phyloP scores from a whole-genome alignment of 2,888 invertebrate species.

The Hemistola chrysoprasaria region DNA sequence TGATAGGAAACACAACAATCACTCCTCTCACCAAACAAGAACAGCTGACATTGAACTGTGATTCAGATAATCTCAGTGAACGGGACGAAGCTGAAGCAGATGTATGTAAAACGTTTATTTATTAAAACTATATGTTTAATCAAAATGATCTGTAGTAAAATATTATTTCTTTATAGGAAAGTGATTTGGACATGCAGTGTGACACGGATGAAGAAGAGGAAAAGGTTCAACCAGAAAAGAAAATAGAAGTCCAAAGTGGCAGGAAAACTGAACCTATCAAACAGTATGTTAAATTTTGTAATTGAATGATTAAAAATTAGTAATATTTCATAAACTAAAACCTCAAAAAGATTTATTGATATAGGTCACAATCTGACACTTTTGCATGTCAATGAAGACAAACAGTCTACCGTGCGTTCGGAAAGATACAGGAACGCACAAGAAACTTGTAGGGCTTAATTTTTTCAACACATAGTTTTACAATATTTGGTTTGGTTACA shows the following conservation, averaged over 20 bases:
- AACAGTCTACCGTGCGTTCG: too few species aligned
- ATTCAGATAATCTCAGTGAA: conserved; percentile 87
- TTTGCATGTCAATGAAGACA: too few species aligned
- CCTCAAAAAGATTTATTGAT: too few species aligned
- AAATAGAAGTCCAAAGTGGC: conserved; percentile 49
- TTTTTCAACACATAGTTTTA: too few species aligned
- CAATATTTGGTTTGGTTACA: too few species aligned
- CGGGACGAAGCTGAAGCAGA: conserved; percentile 92
- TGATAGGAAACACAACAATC: conserved; percentile 87
- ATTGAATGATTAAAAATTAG: too few species aligned
- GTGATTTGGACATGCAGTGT: conserved; percentile 79
- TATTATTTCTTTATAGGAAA: conserved; percentile 57
- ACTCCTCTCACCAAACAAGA: conserved; percentile 74
- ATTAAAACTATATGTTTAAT: background rate
- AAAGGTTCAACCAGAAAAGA: conserved; percentile 56
- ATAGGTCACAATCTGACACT: too few species aligned
- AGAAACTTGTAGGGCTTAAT: too few species aligned
- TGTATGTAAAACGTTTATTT: conserved; percentile 39
- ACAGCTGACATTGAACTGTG: conserved; percentile 83
- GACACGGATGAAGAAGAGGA: conserved; percentile 73
- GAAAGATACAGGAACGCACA: too few species aligned
- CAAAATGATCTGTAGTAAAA: too few species aligned
- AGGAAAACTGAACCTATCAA: conserved; percentile 81
- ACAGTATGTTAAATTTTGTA: too few species aligned
- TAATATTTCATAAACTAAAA: too few species aligned